These are phyloP conservation scores for Coenonympha glycerion DNA, from an alignment of 2,888 invertebrate genomes.

Conservation along the genomic window DNA sequence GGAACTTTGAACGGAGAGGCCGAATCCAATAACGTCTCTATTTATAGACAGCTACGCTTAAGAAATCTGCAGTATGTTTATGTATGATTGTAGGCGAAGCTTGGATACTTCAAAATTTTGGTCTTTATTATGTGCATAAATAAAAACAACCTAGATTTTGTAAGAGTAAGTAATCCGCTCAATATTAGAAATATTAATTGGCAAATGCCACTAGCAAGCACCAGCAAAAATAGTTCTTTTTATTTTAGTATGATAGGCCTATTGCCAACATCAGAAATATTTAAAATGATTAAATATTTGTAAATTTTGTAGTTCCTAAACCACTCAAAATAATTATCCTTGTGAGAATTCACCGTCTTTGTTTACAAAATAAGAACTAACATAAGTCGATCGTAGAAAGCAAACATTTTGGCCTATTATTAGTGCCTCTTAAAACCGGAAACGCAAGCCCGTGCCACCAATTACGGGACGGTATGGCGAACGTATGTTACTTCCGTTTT, in stretches of 20 bases:
- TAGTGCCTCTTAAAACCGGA: constrained; percentile 52
- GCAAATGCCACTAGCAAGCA: too few species aligned
- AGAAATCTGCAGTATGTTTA: not conserved
- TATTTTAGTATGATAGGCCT: too few species aligned
- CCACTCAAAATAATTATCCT: too few species aligned
- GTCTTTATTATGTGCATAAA: too few species aligned
- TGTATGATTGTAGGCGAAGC: constrained; percentile 6
- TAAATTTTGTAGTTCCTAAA: too few species aligned
- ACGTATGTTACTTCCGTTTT: constrained; percentile 73
- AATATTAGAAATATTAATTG: too few species aligned
- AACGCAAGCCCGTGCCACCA: constrained; percentile 65
- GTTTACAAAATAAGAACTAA: constrained; percentile 2
- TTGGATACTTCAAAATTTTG: too few species aligned
- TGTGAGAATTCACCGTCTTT: constrained; percentile 2
- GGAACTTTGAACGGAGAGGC: constrained; percentile 34
- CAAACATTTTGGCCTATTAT: constrained; percentile 32
- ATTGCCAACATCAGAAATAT: too few species aligned
- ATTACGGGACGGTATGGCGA: constrained; percentile 62
- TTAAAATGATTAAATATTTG: too few species aligned
- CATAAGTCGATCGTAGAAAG: constrained; percentile 3
- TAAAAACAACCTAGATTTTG: too few species aligned
- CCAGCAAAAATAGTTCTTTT: too few species aligned
- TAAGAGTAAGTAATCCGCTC: too few species aligned
- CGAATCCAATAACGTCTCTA: constrained; percentile 31
- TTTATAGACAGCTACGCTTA: constrained; percentile 35